A percentile compares a stretch with the other conserved stretches of the same genome.
Evolutionary conservation across 2,888 invertebrate species (phyloP).

Genomic region (Eledona agricola): DNA sequence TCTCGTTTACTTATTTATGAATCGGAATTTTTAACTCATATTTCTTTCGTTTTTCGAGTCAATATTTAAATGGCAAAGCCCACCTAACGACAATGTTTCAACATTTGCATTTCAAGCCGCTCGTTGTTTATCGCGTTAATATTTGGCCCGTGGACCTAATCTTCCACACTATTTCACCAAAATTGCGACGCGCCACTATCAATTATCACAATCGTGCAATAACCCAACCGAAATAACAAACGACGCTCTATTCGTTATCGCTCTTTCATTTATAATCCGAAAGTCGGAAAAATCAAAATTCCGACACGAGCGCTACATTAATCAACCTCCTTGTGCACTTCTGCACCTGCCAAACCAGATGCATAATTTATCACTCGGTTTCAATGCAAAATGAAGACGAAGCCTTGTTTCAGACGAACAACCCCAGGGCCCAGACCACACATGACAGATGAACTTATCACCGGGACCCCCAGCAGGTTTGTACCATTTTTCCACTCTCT

Average conservation of each 20-base stretch:
- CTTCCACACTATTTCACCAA: slow-evolving; percentile 36
- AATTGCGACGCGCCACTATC: slow-evolving; percentile 34
- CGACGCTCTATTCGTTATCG: slow-evolving; percentile 34
- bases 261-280: slow-evolving; percentile 37
- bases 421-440: slow-evolving; percentile 47
- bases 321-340: neutral
- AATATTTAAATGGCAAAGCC: slow-evolving; percentile 31
- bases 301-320: neutral
- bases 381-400: neutral
- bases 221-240: slow-evolving; percentile 38
- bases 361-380: slow-evolving; percentile 41
- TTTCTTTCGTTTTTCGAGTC: slow-evolving; percentile 35
- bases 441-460: slow-evolving; percentile 55
- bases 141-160: slow-evolving; percentile 26
- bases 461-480: slow-evolving; percentile 55
- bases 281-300: neutral
- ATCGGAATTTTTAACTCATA: slow-evolving; percentile 37
- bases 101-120: slow-evolving; percentile 21
- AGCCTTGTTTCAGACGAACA: slow-evolving; percentile 53
- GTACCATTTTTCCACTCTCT: slow-evolving; percentile 24
- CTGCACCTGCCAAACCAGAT: too few relatives aligned
- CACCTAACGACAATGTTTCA: slow-evolving; percentile 23
- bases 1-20: slow-evolving; percentile 36
- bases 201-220: slow-evolving; percentile 40
- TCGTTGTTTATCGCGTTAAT: neutral